Conservation (phyloP, 2,113 vertebrate genomes). For the Lathamus discolor region DNA sequence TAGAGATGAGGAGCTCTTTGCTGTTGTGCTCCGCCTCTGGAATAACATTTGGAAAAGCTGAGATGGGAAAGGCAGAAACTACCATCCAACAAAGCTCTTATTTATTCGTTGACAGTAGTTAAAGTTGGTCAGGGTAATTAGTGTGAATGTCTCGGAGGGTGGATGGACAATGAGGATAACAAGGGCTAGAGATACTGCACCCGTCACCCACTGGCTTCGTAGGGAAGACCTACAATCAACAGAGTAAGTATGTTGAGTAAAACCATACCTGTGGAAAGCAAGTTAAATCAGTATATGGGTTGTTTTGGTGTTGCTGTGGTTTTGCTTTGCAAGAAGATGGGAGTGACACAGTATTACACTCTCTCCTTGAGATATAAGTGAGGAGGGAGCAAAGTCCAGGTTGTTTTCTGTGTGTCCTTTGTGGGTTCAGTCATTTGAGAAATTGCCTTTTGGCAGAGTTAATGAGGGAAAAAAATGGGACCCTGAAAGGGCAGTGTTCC, state of each 20-base stretch:
- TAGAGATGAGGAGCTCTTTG: neutral
- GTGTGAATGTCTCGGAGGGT: neutral
- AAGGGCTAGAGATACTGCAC: neutral
- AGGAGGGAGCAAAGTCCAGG: neutral
- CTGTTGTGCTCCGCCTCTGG: neutral
- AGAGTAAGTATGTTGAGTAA: neutral
- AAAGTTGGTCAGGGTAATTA: neutral
- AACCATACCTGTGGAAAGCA: neutral
- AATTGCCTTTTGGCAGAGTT: neutral
- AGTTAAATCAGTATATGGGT: neutral
- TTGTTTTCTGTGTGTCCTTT: neutral
- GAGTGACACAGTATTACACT: neutral
- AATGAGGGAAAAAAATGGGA: neutral
- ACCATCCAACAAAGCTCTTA: neutral
- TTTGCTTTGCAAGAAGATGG: neutral
- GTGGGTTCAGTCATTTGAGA: neutral
- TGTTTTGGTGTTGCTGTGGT: neutral
- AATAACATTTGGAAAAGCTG: neutral
- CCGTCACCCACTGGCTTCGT: neutral
- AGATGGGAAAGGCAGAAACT: neutral
- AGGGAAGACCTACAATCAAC: neutral
- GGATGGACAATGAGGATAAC: rapidly evolving
- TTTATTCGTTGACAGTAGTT: neutral
- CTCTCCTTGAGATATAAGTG: neutral
- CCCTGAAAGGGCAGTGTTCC: neutral